A percentile compares a stretch with the other conserved stretches of the same genome.
Conservation (phyloP, 2,888 invertebrate species). For the Villa cingulata region DNA sequence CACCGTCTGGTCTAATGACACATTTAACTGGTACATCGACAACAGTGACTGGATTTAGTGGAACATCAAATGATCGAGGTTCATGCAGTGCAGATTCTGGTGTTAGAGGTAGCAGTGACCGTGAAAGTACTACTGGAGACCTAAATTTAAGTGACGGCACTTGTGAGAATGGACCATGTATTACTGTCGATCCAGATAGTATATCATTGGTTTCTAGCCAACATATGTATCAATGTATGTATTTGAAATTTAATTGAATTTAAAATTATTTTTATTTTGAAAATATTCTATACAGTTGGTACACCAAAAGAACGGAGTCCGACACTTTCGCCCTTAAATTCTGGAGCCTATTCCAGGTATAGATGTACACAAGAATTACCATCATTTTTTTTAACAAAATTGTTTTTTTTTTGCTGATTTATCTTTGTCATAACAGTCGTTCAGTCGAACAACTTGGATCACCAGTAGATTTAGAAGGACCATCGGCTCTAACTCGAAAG, state of each 20-base stretch:
- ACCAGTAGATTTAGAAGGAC: constrained; percentile 57
- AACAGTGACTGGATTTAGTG: constrained; percentile 24
- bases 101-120: constrained; percentile 63
- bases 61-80: constrained; percentile 49
- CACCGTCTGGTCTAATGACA: constrained; percentile 41
- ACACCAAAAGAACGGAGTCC: constrained; percentile 76
- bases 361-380: neutral
- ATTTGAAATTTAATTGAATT: neutral
- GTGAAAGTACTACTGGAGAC: constrained; percentile 64
- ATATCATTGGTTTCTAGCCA: constrained; percentile 37
- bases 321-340: constrained; percentile 66
- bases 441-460: constrained; percentile 65
- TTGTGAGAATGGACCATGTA: constrained; percentile 36
- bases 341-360: constrained; percentile 57
- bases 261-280: neutral
- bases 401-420: neutral
- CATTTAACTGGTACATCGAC: constrained; percentile 22
- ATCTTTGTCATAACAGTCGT: constrained; percentile 18
- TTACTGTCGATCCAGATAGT: constrained; percentile 37
- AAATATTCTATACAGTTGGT: constrained; percentile 42
- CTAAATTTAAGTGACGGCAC: constrained; percentile 59
- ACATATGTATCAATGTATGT: constrained; percentile 37
- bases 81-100: constrained; percentile 81
- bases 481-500: constrained; percentile 38
- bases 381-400: no score